Evolutionary conservation across 1,140 invertebrate genomes (phyloP).

Genomic region (Formica selysi): DNA sequence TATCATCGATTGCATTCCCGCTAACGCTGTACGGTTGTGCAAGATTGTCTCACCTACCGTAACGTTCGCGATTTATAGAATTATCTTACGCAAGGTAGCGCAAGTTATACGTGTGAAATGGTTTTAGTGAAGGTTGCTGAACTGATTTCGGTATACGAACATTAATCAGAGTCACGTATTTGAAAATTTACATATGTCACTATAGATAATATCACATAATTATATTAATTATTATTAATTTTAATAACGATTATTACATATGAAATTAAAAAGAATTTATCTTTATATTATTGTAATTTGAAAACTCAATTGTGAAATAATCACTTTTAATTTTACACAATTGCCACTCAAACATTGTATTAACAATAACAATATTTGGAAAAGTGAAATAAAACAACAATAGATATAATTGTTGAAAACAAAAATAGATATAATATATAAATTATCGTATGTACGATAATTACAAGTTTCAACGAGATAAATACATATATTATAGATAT

Average conservation of each 20-base stretch:
- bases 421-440: neutral
- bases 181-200: neutral
- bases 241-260: neutral
- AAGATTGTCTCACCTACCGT: constrained; percentile 64
- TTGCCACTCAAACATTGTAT: neutral
- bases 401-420: neutral
- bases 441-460: neutral
- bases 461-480: neutral
- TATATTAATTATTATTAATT: too few relatives aligned
- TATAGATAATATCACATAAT: neutral
- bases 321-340: neutral
- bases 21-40: constrained; percentile 64
- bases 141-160: constrained; percentile 22
- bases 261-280: neutral
- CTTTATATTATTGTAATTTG: neutral
- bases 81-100: constrained; percentile 68
- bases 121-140: constrained; percentile 38
- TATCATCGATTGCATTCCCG: constrained; percentile 72
- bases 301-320: neutral
- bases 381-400: neutral
- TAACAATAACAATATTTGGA: neutral
- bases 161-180: constrained; percentile 6
- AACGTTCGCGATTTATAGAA: constrained; percentile 58
- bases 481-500: neutral
- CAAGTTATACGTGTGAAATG: constrained; percentile 36